Evolutionary conservation across 2,888 invertebrate genomes (phyloP), one percentile per base, ranked within the genome.

Genomic region (Kryphioiulus occultus): DNA sequence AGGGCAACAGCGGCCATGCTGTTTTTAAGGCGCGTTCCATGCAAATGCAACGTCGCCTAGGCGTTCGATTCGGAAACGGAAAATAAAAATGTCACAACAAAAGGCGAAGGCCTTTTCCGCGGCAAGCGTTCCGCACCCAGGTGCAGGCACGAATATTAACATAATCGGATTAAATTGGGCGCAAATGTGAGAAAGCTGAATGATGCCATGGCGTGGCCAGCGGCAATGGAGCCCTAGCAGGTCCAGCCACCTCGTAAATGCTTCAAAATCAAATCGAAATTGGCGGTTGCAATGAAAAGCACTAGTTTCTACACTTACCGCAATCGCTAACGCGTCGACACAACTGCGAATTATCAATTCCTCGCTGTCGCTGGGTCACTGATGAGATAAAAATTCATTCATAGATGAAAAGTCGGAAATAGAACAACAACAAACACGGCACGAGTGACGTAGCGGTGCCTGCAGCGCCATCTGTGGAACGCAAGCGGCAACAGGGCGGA

Each of bases 1-100:
- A 59, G 53, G 53, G 53, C 53, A 59, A 59, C 53, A n/a, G 53
- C 53, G 53, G 53, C 53, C 53, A 59, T 59, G 53, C 53, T 59
- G 17, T n/a, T 59, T 59, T 59, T 59, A 7, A 59, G 19, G n/a
- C n/a, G 53, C 53, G n/a, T 59, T 59, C n/a, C n/a, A n/a, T n/a
- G n/a, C n/a, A n/a, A n/a, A n/a, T n/a, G n/a, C 53, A 59, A 5
- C 17, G 53, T 59, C n/a, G 19, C 53, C n/a, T n/a, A 0, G 17
- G n/a, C n/a, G 5, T 59, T 59, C 53, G 7, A 19, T n/a, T 5
- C n/a, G 53, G 2, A n/a, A n/a, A 59, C 12, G 10, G 19, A n/a
- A 59, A 59, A 59, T 5, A 59, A 7, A n/a, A 59, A 59, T n/a
- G n/a, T 0, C 53, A 59, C n/a, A 59, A 59, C 53, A 59, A 19